Evolutionary conservation across 2,797 vertebrate genomes (phyloP).

Genomic region (Coccyzus lansbergi): DNA sequence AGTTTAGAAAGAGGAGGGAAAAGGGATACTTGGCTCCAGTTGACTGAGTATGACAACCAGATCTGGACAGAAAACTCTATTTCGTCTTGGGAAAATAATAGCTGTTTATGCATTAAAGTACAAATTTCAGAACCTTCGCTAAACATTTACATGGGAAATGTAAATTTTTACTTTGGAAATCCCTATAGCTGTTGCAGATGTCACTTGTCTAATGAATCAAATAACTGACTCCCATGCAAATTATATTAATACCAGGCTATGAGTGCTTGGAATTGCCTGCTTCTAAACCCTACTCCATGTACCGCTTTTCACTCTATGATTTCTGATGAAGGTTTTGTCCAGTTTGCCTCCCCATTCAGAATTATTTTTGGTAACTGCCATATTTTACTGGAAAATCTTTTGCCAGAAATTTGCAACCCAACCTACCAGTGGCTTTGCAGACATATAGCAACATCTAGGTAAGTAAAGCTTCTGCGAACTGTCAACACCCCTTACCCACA

Average conservation of each 20-base stretch:
- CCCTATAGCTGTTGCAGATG: background rate
- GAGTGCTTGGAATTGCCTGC: background rate
- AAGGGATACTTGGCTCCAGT: background rate
- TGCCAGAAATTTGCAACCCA: background rate
- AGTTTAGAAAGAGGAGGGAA: background rate
- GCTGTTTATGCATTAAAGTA: background rate
- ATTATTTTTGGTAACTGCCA: background rate
- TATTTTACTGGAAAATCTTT: background rate
- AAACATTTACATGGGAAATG: background rate
- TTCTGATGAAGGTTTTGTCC: background rate
- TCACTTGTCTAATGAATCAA: background rate
- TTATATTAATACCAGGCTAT: background rate
- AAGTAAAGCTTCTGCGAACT: background rate
- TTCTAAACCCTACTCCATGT: background rate
- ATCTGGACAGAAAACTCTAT: background rate
- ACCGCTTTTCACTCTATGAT: background rate
- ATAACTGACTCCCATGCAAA: background rate
- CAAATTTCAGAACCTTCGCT: background rate
- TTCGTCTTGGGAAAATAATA: background rate
- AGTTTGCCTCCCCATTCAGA: background rate
- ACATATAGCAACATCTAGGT: background rate
- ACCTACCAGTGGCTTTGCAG: background rate
- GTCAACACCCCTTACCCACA: conserved; percentile 1
- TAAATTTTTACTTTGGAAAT: background rate
- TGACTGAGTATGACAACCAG: background rate